These are phyloP conservation scores for Thunnus thynnus DNA, from an alignment of 2,113 vertebrate genomes.

Conservation along the genomic window DNA sequence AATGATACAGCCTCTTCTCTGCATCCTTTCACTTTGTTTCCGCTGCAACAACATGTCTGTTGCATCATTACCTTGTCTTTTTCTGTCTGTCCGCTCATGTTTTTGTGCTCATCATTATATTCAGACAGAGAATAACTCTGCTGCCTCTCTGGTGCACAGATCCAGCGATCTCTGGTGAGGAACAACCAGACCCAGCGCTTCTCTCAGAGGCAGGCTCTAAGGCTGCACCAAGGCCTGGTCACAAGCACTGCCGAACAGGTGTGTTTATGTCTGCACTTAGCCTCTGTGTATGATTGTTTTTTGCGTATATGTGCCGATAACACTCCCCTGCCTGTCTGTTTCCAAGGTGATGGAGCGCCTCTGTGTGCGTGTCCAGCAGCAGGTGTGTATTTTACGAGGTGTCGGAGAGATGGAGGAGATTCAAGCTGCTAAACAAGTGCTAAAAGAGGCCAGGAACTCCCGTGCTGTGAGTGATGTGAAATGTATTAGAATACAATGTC, in stretches of 20 bases:
- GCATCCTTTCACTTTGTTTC: neutral
- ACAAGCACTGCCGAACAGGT: conserved; percentile 89
- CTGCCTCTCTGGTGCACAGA: conserved; percentile 76
- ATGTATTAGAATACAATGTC: neutral
- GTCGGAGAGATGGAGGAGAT: conserved; percentile 88
- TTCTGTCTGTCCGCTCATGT: neutral
- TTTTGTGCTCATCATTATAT: neutral
- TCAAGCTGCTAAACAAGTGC: conserved; percentile 90
- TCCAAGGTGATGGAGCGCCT: conserved; percentile 91
- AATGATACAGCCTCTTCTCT: conserved; percentile 2
- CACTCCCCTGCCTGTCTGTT: conserved; percentile 47
- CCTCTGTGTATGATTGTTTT: neutral
- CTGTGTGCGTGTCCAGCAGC: conserved; percentile 90
- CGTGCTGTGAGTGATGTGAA: conserved; percentile 86
- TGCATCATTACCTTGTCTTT: neutral
- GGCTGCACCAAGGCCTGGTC: conserved; percentile 93
- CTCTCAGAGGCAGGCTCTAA: conserved; percentile 91
- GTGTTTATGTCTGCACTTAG: neutral
- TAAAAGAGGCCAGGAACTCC: conserved; percentile 93
- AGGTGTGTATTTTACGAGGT: conserved; percentile 88
- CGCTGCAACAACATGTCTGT: neutral
- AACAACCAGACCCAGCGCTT: conserved; percentile 93
- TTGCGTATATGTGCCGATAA: neutral
- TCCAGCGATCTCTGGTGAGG: conserved; percentile 91
- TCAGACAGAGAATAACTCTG: neutral